Evolutionary conservation across 1,140 invertebrate genomes (phyloP), one percentile per base, ranked within the genome.

Genomic region (Drusus annulatus): DNA sequence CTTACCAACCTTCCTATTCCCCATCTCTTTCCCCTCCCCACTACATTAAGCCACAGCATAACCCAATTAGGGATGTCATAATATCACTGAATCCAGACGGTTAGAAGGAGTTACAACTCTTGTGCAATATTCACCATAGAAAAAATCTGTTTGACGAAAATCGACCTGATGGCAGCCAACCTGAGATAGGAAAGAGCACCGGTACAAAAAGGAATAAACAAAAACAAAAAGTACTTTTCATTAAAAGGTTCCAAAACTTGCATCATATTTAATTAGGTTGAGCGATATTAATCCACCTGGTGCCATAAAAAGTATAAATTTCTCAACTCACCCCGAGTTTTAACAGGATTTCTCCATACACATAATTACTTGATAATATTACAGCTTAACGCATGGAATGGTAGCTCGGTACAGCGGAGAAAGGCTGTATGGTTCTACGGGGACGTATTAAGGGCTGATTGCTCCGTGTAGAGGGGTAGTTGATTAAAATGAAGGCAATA

Each of bases 401-500:
- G 31, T 0, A 0, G 31, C 8, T n/a, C n/a, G n/a, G n/a, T n/a
- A n/a, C n/a, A n/a, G n/a, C n/a, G n/a, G 8, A 8, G 31, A 36
- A 36, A 36, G 31, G 31, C 31, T 63, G 60, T 63, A 21, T 25
- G 21, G 60, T 63, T 23, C 60, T 63, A 16, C 23, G 7, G 21
- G 60, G 60, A 25, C 21, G 21, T 54, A 19, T 54, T 54, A 54
- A 54, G 52, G 52, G 60, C 13, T 63, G 19, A 25, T 21, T 63
- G 60, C 23, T 28, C 25, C 19, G 1, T 25, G 1, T 21, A 58
- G 25, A 28, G 25, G 60, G 60, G 21, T 63, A 28, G 60, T 63
- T 63, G 4, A 63, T 63, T 63, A 63, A 63, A 25, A 25, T 28
- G 15, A 23, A 63, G 23, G 23, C 31, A 63, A 63, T 63, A 63